Evolutionary conservation across 2,888 invertebrate genomes (phyloP), one percentile per base, ranked within the genome.

Genomic region (Ashinkailepas kermadecensis): DNA sequence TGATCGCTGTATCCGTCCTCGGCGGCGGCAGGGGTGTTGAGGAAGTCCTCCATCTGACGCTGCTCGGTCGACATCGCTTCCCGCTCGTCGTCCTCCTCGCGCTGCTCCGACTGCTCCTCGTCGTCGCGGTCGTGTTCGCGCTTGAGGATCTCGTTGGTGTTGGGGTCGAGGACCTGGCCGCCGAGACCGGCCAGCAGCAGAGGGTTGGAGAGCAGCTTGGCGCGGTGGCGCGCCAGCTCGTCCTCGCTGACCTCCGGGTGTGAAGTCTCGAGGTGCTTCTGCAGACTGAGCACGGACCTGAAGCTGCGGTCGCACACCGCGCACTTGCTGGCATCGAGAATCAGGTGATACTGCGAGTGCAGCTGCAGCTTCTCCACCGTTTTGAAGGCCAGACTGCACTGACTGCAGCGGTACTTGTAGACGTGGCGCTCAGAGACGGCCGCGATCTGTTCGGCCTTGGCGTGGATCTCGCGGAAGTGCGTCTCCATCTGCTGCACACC

Each of bases 361-460:
- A 95, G 90, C 85, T 97, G 95, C 82, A 99, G 90, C 88, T 97
- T 97, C 85, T 98, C 97, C 86, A 96, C 91, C 6, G 96, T 97
- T 88, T 96, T 97, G 88, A 99, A 99, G 74, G 97, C 98, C 85
- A 99, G 90, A 84, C 96, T 96, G 88, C 99, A 99, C 88, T 97
- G 97, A 87, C 94, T 95, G 89, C 98, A 98, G 67, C 96, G 92
- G 87, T 95, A 97, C 87, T 96, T 97, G 89, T 97, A 97, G 21
- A 96, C 95, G 87, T 97, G 96, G 85, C 95, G 94, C 86, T 97
- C 96, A 67, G 95, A 95, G n/a, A 96, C 95, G 0, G 96, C 93
- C 81, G 86, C 85, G 74, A 86, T 86, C 70, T 81, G 80, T 21
- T 83, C 82, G 13, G 81, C 81, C 65, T 83, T 83, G 59, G 92